Evolutionary conservation across 2,113 vertebrate species (phyloP).

Genomic region (Tachycineta bicolor): DNA sequence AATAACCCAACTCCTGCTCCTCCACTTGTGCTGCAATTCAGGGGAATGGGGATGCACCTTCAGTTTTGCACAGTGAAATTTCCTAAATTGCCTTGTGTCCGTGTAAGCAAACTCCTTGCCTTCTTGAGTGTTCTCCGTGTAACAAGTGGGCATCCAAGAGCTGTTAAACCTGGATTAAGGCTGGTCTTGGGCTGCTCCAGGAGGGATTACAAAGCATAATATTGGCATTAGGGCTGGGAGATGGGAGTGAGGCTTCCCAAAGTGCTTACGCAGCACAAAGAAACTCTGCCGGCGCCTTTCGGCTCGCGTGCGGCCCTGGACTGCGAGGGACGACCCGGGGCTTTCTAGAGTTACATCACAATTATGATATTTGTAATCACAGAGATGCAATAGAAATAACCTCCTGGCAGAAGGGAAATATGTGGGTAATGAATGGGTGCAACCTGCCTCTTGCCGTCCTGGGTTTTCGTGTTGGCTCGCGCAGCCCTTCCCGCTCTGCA

Average conservation of each 20-base stretch:
- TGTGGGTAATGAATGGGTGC: conserved; percentile 57
- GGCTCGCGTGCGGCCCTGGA: not conserved
- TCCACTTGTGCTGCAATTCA: not conserved
- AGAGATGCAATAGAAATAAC: conserved; percentile 40
- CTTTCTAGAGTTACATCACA: conserved; percentile 22
- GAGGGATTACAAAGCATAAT: not conserved
- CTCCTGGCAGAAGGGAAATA: not conserved
- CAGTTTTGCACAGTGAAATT: not conserved
- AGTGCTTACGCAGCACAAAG: not conserved
- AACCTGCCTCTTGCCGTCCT: not conserved
- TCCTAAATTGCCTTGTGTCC: not conserved
- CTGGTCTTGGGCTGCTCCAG: not conserved
- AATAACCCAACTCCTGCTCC: not conserved
- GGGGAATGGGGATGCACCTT: accelerated
- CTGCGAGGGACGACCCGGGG: not conserved
- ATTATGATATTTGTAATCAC: conserved; percentile 31
- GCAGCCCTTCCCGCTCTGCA: not conserved
- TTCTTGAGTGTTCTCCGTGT: not conserved
- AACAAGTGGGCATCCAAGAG: not conserved
- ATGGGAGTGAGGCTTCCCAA: not conserved
- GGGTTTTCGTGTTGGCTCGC: not conserved
- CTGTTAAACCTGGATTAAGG: not conserved
- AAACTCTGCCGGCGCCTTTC: not conserved
- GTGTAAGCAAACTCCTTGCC: not conserved
- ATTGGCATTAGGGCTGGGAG: not conserved